These are phyloP conservation scores for Pogonocherus hispidulus DNA, from an alignment of 2,888 invertebrate genomes.

Conservation along the genomic window DNA sequence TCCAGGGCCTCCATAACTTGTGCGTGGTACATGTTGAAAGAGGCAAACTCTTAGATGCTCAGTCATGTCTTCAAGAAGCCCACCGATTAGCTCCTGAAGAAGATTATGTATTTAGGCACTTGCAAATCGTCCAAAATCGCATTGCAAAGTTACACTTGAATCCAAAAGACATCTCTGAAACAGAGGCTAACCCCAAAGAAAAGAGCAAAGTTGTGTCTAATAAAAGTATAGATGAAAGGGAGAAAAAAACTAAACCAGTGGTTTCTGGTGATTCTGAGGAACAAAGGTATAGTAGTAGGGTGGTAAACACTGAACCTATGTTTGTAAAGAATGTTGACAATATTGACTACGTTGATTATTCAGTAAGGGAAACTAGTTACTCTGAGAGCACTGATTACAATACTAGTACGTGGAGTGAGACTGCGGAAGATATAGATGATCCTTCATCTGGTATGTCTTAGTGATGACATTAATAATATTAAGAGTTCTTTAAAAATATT, in stretches of 20 bases:
- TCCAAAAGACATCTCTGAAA: constrained; percentile 60
- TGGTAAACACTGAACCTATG: constrained; percentile 67
- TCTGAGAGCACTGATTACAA: constrained; percentile 47
- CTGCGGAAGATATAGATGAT: constrained; percentile 65
- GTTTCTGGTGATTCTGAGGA: constrained; percentile 66
- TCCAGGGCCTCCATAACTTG: constrained; percentile 95
- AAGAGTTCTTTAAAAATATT: constrained; percentile 38
- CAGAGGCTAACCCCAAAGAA: constrained; percentile 57
- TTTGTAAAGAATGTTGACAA: constrained; percentile 66
- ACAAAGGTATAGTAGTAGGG: constrained; percentile 66
- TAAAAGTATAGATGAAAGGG: constrained; percentile 65
- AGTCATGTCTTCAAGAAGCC: constrained; percentile 86
- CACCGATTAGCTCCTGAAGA: constrained; percentile 88
- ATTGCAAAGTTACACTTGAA: constrained; percentile 68
- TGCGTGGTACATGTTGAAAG: constrained; percentile 97
- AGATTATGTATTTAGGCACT: constrained; percentile 91
- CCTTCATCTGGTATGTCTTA: constrained; percentile 70
- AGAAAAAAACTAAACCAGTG: constrained; percentile 65
- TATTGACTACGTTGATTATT: constrained; percentile 55
- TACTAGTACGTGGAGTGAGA: constrained; percentile 43
- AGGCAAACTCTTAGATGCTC: constrained; percentile 87
- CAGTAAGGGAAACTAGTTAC: constrained; percentile 42
- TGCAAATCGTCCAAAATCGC: constrained; percentile 87
- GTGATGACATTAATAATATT: constrained; percentile 49
- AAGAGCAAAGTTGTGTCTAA: constrained; percentile 65